These are phyloP conservation scores for Notodromas monacha DNA, from an alignment of 2,888 invertebrate genomes.

Conservation along the genomic window DNA sequence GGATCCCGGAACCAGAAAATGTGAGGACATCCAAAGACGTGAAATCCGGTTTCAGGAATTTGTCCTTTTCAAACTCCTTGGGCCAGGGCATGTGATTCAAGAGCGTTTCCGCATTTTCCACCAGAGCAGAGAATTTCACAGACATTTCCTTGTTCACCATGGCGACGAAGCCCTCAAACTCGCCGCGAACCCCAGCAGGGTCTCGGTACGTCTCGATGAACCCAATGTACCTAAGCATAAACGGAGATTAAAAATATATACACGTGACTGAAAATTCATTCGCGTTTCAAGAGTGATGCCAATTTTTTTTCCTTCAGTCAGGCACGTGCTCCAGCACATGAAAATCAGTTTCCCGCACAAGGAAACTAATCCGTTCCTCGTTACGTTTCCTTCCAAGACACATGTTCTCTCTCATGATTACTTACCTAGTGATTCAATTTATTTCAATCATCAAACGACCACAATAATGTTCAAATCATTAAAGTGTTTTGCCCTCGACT, in stretches of 20 bases:
- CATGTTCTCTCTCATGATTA: no score
- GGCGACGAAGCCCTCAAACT: conserved; percentile 86
- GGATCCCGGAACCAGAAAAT: conserved; percentile 67
- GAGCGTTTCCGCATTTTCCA: conserved; percentile 43
- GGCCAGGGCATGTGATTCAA: conserved; percentile 57
- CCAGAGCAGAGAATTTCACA: conserved; percentile 45
- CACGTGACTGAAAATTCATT: background rate
- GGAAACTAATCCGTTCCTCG: no score
- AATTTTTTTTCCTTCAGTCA: no score
- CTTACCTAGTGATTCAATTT: no score
- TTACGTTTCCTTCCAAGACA: no score
- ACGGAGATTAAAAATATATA: conserved; percentile 7
- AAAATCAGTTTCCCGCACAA: no score
- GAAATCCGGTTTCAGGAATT: conserved; percentile 71
- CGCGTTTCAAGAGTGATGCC: no score
- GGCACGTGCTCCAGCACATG: no score
- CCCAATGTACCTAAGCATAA: conserved; percentile 32
- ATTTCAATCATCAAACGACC: no score
- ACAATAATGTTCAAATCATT: no score
- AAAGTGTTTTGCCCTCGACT: no score
- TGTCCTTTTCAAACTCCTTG: conserved; percentile 47
- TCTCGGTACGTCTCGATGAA: conserved; percentile 79
- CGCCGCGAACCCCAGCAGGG: conserved; percentile 65
- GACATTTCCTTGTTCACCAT: conserved; percentile 84
- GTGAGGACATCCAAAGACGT: conserved; percentile 75